Percentiles rank a stretch among this genome's conserved stretches.
phyloP scores from a whole-genome alignment of 2,888 invertebrate species.

The Apamea crenata region DNA sequence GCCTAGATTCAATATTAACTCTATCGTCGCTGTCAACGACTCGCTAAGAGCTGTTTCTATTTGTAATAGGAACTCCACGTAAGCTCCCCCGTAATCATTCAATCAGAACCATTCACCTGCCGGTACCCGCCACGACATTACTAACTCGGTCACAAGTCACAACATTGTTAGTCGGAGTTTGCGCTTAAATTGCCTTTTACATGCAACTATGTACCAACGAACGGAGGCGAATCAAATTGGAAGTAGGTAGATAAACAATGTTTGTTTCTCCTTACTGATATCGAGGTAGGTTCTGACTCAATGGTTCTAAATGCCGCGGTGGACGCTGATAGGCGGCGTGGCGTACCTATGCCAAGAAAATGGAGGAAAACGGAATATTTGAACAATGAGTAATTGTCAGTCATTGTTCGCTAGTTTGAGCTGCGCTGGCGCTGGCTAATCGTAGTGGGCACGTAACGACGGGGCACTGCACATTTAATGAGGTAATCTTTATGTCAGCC shows the following conservation, averaged over 20 bases:
- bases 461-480: conserved; percentile 48
- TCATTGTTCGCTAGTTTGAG: conserved; percentile 45
- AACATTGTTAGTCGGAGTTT: conserved; percentile 14
- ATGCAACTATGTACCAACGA: conserved; percentile 20
- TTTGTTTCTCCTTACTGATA: conserved; percentile 17
- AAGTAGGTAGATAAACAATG: conserved; percentile 5
- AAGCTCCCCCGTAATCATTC: conserved; percentile 49
- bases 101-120: conserved; percentile 57
- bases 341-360: conserved; percentile 47
- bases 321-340: conserved; percentile 32
- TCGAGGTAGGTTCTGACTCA: conserved; percentile 37
- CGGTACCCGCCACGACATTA: conserved; percentile 2
- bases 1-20: conserved; percentile 20
- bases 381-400: conserved; percentile 54
- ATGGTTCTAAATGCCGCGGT: conserved; percentile 9
- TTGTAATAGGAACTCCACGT: conserved; percentile 12
- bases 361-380: conserved; percentile 57
- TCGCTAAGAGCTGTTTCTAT: not conserved
- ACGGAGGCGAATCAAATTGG: conserved; percentile 45
- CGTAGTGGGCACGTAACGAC: conserved; percentile 16
- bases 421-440: conserved; percentile 29
- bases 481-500: conserved; percentile 34
- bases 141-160: conserved; percentile 42
- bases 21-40: not conserved
- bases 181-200: conserved; percentile 23